Conservation (phyloP, 23 tunicate genomes). For the Halocynthia aurantium region DNA sequence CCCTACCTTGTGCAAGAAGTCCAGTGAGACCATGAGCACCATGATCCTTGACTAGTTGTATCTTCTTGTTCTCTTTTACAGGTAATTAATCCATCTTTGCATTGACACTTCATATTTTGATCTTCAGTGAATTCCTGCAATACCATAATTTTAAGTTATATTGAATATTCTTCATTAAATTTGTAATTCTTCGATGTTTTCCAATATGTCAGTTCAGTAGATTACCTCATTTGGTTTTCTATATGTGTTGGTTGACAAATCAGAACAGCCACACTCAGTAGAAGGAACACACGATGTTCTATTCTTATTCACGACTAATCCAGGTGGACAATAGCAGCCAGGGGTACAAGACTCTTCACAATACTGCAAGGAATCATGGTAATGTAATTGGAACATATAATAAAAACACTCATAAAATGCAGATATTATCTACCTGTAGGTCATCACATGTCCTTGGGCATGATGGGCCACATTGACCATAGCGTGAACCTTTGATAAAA, state of each 20-base stretch:
- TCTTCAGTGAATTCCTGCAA: not conserved
- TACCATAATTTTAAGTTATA: not conserved
- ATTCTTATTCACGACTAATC: slow-evolving; percentile 9
- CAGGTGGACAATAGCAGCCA: slow-evolving; percentile 26
- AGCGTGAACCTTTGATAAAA: not conserved
- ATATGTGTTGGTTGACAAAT: not conserved
- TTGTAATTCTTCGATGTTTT: not conserved
- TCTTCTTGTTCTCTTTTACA: slow-evolving; percentile 12
- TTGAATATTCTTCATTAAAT: not conserved
- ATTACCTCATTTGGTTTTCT: slow-evolving; percentile 5
- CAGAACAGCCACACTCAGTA: not conserved
- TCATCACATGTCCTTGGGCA: slow-evolving; percentile 23
- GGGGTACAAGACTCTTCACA: slow-evolving; percentile 16
- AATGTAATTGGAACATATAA: not conserved
- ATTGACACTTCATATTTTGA: slow-evolving; percentile 9
- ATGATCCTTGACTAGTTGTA: not conserved
- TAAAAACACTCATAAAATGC: not conserved
- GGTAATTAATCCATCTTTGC: slow-evolving; percentile 18
- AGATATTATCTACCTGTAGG: slow-evolving; percentile 3
- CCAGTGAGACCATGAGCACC: slow-evolving; percentile 49
- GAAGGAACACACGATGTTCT: not conserved
- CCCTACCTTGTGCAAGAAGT: slow-evolving; percentile 33
- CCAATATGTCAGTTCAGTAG: not conserved
- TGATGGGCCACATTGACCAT: slow-evolving; percentile 19
- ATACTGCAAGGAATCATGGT: slow-evolving; percentile 1